Evolutionary conservation across 2,888 invertebrate species (phyloP), one percentile per base, ranked within the genome.

Genomic region (Dryobota labecula): DNA sequence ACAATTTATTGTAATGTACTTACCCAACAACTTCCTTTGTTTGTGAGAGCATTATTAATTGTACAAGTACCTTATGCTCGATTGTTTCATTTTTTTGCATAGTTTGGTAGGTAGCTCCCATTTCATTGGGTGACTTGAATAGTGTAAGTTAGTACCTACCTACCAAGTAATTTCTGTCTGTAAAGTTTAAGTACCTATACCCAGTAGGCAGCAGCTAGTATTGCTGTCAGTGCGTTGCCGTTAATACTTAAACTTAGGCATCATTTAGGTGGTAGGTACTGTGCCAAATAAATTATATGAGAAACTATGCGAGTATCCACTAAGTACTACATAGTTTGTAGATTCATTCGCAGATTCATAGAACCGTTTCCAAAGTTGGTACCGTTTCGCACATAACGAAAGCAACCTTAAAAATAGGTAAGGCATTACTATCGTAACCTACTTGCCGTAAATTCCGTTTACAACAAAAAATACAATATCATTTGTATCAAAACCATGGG

Each of bases 401-500:
- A 43, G 56, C 41, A 60, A 43, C 41, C 20, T 13, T 30, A 43
- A 2, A 41, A 60, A 60, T 60, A 18, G 9, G 9, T 18, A 24
- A 38, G 13, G n/a, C n/a, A n/a, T n/a, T n/a, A n/a, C n/a, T n/a
- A n/a, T n/a, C n/a, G n/a, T n/a, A 20, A 27, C 24, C 15, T 27
- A 38, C 65, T 38, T 47, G 20, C 13, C 49, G n/a, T 65, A 71
- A 49, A 61, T 54, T 66, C 18, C 60, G 45, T 64, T 63, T 66
- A 51, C 58, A 70, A 62, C 45, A 57, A 76, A 68, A 75, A 53
- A 60, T 67, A 75, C 70, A 76, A 68, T 53, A 66, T 73, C 36
- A 67, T 64, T 63, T 66, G 57, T 70, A 79, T 68, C 54, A 68
- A 74, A 76, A 73, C 53, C 70, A 71, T 66, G 73, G 78, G 75